phyloP scores from a whole-genome alignment of 2,888 invertebrate genomes.

The Tetheella fluctuosa region DNA sequence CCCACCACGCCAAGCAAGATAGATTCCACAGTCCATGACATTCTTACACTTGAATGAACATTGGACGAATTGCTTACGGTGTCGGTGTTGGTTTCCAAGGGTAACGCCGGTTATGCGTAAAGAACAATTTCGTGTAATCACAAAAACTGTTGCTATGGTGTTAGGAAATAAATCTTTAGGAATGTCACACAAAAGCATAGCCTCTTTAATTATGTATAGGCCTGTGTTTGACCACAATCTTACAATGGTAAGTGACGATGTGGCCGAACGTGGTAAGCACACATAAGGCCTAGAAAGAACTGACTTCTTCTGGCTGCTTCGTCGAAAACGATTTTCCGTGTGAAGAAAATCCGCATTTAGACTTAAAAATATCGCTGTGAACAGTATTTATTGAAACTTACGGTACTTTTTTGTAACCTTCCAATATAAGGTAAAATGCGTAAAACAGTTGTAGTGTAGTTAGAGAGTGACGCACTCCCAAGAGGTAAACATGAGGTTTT shows the following conservation, averaged over 20 bases:
- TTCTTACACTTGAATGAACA: constrained; percentile 40
- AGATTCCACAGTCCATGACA: constrained; percentile 25
- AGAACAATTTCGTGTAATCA: neutral
- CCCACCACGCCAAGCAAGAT: constrained; percentile 39
- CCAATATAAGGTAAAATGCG: constrained; percentile 1
- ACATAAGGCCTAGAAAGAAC: too few relatives aligned
- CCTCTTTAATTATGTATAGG: too few relatives aligned
- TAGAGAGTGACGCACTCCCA: constrained; percentile 39
- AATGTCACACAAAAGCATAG: too few relatives aligned
- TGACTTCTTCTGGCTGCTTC: too few relatives aligned
- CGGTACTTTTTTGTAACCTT: neutral
- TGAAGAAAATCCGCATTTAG: too few relatives aligned
- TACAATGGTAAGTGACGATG: too few relatives aligned
- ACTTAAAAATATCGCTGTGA: too few relatives aligned
- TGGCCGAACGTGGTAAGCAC: too few relatives aligned
- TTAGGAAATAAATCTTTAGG: neutral
- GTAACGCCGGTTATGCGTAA: constrained; percentile 5
- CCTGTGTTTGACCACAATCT: too few relatives aligned
- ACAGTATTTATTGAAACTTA: too few relatives aligned
- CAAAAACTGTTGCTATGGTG: neutral
- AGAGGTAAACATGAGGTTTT: constrained; percentile 53
- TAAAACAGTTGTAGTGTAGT: neutral
- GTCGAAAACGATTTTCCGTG: too few relatives aligned
- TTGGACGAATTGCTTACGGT: constrained; percentile 16
- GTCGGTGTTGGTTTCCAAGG: constrained; percentile 9